Base-by-base conservation (phyloP, 2,888 invertebrate genomes). In the Eupithecia vulgata region DNA sequence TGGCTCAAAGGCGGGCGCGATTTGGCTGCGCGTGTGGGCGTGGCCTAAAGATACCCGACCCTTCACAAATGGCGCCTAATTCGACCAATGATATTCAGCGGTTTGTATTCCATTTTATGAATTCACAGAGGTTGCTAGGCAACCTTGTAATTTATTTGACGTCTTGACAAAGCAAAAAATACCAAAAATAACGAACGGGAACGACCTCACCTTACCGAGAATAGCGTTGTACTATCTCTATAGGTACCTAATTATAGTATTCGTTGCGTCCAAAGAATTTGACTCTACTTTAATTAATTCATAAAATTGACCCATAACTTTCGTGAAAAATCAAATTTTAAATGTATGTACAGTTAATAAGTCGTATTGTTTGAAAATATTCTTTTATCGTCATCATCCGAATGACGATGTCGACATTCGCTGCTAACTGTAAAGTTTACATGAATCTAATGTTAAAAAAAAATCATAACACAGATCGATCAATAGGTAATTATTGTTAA, bases 11-110 rank as follows among this genome's bases (percentile, higher is more conserved):
- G 90, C 87, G 89, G 88, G 82, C 74, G 78, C 80, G 79, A 85
- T 88, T 87, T 80, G 86, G 87, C 78, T 81, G 84, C 83, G 73
- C 78, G 80, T 74, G 87, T 86, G 82, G 94, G 93, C 91, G 94
- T 87, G 87, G 91, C 89, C 72, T 78, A 78, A 79, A 72, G 75
- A 77, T 80, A 84, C 90, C 84, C 57, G 87, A 91, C 93, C 91
- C 91, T 92, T 91, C 76, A 84, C 92, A 93, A 94, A 94, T 94
- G 94, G 94, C 94, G 94, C 87, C 90, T 86, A 90, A 90, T 85
- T 89, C 89, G 73, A 85, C 93, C 93, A 94, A 93, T 93, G 82
- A 79, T 84, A 83, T 81, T 83, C 82, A 80, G 86, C 84, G 81
- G 78, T 78, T 80, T 77, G 70, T 67, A 80, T 84, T 87, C 85